Base-by-base conservation (phyloP, 2,888 invertebrate genomes). In the Diaphora mendica region DNA sequence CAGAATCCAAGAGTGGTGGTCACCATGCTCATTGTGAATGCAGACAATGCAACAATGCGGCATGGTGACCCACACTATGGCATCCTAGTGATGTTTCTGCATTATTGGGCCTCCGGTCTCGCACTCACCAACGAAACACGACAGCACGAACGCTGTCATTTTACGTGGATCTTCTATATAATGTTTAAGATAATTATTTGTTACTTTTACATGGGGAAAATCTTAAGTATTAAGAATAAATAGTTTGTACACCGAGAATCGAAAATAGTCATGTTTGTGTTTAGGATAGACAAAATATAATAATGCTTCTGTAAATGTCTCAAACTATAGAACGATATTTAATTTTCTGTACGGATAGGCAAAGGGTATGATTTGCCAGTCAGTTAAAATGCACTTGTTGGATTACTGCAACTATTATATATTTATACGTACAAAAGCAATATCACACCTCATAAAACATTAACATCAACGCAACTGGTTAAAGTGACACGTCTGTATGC, bases 401-500 rank as follows among this genome's bases (percentile, higher is more conserved):
- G 30, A 7, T 62, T 62, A 30, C 17, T 30, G 9, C 15, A n/a
- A 15, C 33, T 11, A 35, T 55, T 62, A 30, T 67, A 64, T n/a
- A 73, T 42, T 42, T 65, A 70, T 73, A 20, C n/a, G n/a, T 5
- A 62, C 35, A 77, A 59, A 76, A 78, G 73, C 78, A 81, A 82
- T 71, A 80, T 59, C 30, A 77, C n/a, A 79, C 70, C 73, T 85
- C 73, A 82, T 87, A 82, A 85, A 87, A 86, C 79, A 83, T 87
- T 83, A 81, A 85, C 79, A 82, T 82, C 74, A 81, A 85, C 82
- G 79, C 82, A 87, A 86, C 86, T 79, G 85, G 85, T 84, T 84
- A 85, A 84, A 86, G 80, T 80, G 85, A 90, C 85, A 90, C 89
- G 89, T 90, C 89, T 83, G 85, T 74, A 81, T 81, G 74, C 84